These are phyloP conservation scores for Actias luna DNA, from an alignment of 2,888 invertebrate species.

Conservation along the genomic window DNA sequence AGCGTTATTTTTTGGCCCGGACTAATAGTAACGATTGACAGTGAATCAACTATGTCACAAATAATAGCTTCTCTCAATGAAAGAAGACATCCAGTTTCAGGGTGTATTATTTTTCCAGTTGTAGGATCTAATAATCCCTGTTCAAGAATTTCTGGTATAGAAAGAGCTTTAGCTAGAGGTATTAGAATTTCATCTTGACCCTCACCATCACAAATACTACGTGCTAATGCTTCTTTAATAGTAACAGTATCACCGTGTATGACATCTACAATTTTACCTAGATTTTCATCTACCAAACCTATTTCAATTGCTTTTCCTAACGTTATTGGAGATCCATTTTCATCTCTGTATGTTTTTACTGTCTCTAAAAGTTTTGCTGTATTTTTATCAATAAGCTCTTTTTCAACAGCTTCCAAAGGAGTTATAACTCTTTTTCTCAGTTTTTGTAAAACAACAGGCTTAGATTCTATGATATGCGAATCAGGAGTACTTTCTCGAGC, in stretches of 20 bases:
- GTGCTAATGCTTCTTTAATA: slow-evolving; percentile 91
- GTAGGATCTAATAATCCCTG: slow-evolving; percentile 91
- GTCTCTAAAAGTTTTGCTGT: slow-evolving; percentile 87
- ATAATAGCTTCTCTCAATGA: slow-evolving; percentile 92
- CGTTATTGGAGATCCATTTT: slow-evolving; percentile 83
- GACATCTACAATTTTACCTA: slow-evolving; percentile 91
- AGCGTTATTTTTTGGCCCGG: slow-evolving; percentile 86
- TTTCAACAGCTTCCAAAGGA: slow-evolving; percentile 89
- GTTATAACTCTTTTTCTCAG: slow-evolving; percentile 88
- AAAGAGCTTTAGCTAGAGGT: slow-evolving; percentile 90
- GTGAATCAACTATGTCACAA: slow-evolving; percentile 93
- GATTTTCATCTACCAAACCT: slow-evolving; percentile 86
- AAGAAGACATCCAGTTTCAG: slow-evolving; percentile 90
- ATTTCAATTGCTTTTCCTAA: slow-evolving; percentile 88
- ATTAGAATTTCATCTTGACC: slow-evolving; percentile 89
- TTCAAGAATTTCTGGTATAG: slow-evolving; percentile 90
- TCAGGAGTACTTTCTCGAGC: slow-evolving; percentile 81
- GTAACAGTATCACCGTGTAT: slow-evolving; percentile 89
- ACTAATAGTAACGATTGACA: slow-evolving; percentile 85
- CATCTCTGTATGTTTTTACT: slow-evolving; percentile 79
- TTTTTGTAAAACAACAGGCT: slow-evolving; percentile 88
- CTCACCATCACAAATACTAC: slow-evolving; percentile 90
- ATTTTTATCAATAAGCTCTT: slow-evolving; percentile 88
- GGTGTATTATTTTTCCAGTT: slow-evolving; percentile 90
- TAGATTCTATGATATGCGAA: slow-evolving; percentile 83